Conservation (phyloP, 2,797 vertebrate species). For the Sebastes umbrosus region DNA sequence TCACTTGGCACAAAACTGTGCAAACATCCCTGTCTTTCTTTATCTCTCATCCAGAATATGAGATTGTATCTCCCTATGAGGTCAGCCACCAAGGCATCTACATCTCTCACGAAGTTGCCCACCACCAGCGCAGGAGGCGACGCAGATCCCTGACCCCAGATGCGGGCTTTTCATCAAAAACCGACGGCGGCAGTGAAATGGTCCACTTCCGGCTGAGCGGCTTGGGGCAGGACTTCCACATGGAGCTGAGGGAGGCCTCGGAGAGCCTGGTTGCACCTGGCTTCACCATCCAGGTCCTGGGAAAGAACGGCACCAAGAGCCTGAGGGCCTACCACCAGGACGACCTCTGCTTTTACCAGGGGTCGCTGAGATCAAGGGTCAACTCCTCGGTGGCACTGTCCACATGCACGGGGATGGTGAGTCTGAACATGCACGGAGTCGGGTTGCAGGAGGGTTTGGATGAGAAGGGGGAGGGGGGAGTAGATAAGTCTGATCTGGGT, state of each 20-base stretch:
- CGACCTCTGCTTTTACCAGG: conserved; percentile 91
- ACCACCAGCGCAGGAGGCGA: conserved; percentile 80
- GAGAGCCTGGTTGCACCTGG: conserved; percentile 83
- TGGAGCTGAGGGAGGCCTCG: conserved; percentile 83
- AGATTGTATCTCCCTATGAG: conserved; percentile 88
- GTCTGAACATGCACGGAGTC: conserved; percentile 68
- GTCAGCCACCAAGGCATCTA: conserved; percentile 83
- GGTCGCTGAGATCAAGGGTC: conserved; percentile 83
- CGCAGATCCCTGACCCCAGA: conserved; percentile 62
- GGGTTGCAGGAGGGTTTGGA: conserved; percentile 31
- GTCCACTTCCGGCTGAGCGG: conserved; percentile 86
- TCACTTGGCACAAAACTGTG: background rate
- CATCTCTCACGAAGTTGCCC: conserved; percentile 83
- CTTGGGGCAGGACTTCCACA: conserved; percentile 86
- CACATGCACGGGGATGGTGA: conserved; percentile 92
- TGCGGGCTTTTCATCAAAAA: background rate
- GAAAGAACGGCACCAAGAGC: conserved; percentile 81
- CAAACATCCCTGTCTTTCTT: background rate
- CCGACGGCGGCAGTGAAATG: conserved; percentile 10
- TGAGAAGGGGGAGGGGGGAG: background rate
- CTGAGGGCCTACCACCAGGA: conserved; percentile 77
- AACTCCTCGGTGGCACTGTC: conserved; percentile 90
- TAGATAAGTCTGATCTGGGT: background rate
- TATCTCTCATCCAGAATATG: conserved; percentile 82
- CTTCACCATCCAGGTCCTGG: conserved; percentile 86